Conservation (phyloP, 2,797 vertebrate species). For the Acanthopagrus latus region DNA sequence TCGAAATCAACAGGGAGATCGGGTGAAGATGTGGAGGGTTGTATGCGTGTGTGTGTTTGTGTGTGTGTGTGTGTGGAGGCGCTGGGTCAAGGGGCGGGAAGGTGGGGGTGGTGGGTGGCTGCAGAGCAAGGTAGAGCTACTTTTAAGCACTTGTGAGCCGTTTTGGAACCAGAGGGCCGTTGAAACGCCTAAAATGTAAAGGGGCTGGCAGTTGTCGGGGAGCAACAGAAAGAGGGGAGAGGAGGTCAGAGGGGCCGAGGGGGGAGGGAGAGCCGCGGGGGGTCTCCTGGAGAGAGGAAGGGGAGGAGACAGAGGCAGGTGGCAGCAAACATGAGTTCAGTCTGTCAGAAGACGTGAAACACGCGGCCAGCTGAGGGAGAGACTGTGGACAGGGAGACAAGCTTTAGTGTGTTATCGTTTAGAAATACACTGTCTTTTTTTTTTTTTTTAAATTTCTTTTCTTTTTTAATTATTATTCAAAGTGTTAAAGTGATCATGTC, state of each 20-base stretch:
- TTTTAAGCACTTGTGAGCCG: slow-evolving; percentile 81
- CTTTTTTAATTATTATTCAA: not conserved
- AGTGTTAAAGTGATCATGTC: not conserved
- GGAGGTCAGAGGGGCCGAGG: slow-evolving; percentile 64
- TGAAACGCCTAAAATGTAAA: slow-evolving; percentile 83
- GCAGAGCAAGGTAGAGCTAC: slow-evolving; percentile 76
- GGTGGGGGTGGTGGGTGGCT: not conserved
- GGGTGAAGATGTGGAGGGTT: slow-evolving; percentile 14
- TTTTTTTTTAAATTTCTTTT: not conserved
- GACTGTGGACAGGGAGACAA: slow-evolving; percentile 30
- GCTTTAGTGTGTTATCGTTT: slow-evolving; percentile 3
- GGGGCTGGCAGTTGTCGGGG: slow-evolving; percentile 72
- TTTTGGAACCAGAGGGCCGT: slow-evolving; percentile 57
- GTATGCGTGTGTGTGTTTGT: slow-evolving; percentile 7
- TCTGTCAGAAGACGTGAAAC: slow-evolving; percentile 50
- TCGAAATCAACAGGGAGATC: slow-evolving; percentile 3
- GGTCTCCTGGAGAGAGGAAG: slow-evolving; percentile 31
- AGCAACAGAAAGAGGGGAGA: slow-evolving; percentile 15
- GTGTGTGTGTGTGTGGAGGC: slow-evolving; percentile 13
- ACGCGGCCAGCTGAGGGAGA: slow-evolving; percentile 49
- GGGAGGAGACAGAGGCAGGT: slow-evolving; percentile 73
- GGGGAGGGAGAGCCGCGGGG: slow-evolving; percentile 29
- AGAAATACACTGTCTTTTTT: not conserved
- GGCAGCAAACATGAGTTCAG: slow-evolving; percentile 58
- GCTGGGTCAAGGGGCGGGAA: not conserved